Base-by-base conservation (phyloP, 53 echinoderm and acorn worm genomes). In the Mesocentrotus franciscanus region DNA sequence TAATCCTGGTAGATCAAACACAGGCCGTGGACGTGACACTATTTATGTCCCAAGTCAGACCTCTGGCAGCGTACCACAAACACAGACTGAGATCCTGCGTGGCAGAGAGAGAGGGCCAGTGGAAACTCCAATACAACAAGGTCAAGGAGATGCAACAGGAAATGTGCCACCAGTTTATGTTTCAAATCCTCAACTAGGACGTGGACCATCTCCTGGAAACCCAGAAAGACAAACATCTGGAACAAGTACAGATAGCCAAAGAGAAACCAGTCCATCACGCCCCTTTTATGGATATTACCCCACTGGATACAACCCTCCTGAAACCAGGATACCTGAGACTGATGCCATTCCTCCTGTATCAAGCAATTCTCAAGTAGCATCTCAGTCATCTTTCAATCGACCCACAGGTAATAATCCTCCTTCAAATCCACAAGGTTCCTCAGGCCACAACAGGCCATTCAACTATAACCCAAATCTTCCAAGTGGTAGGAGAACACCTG, bases 231-330 rank as follows among this genome's bases (percentile, higher is more conserved):
- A 60, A 59, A 60, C 90, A 90, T 29, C 59, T 27, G 60, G 59
- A 60, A 60, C 90, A 60, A 20, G 92, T 24, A 22, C 71, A 66
- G 64, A 68, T 34, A 35, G 17, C 17, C 33, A 61, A 61, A 60
- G 58, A 66, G 92, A 36, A 36, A 66, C 24, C 5, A 58, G 22
- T 76, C 55, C 29, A 61, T 83, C 94, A 17, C 83, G 36, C 60
- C 94, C 94, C 26, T 94, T 94, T 39, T 94, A 60, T 83, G 94
- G 94, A 56, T 94, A 94, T 36, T 94, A 83, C 66, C 94, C 94
- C 72, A 61, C 79, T 61, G 56, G 56, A 32, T 83, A 84, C 64
- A 84, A 84, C 30, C 93, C 93, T 78, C 93, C 93, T 15, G 75
- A 93, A 76, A 93, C 93, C 71, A 62, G 20, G 24, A 5, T 92